These are phyloP conservation scores for Prunella strophiata DNA, from an alignment of 2,797 vertebrate species.

Conservation along the genomic window DNA sequence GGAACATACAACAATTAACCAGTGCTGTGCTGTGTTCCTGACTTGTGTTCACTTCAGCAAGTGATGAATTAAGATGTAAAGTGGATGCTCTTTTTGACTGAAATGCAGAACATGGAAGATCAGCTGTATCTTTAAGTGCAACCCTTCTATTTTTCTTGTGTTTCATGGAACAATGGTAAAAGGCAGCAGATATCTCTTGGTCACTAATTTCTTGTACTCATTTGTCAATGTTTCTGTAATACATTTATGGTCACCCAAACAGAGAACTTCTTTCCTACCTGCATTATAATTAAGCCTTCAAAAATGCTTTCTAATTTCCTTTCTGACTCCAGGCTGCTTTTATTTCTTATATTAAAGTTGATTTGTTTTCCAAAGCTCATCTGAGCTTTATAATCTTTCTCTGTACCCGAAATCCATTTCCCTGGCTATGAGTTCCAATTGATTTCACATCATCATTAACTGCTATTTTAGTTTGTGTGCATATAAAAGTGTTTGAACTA, in stretches of 20 bases:
- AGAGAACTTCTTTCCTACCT: not conserved
- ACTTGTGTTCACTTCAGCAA: not conserved
- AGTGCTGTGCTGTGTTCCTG: not conserved
- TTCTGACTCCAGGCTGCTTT: not conserved
- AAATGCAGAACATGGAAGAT: not conserved
- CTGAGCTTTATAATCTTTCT: not conserved
- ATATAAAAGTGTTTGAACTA: not conserved
- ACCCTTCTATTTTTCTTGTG: not conserved
- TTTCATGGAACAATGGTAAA: not conserved
- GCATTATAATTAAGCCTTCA: not conserved
- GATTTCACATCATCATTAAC: constrained; percentile 14
- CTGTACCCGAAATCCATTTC: not conserved
- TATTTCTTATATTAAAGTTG: not conserved
- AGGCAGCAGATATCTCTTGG: not conserved
- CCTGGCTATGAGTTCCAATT: not conserved
- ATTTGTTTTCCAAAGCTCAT: not conserved
- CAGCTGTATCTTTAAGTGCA: not conserved
- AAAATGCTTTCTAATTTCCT: not conserved
- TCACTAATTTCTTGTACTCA: not conserved
- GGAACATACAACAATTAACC: not conserved
- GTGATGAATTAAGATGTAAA: not conserved
- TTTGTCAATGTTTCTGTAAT: not conserved
- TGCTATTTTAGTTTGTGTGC: not conserved
- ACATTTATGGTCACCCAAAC: not conserved
- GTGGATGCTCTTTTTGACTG: not conserved